Evolutionary conservation across 92 coral and sea anemone genomes (phyloP), one percentile per base, ranked within the genome.

Genomic region (Zoanthus gigantus): DNA sequence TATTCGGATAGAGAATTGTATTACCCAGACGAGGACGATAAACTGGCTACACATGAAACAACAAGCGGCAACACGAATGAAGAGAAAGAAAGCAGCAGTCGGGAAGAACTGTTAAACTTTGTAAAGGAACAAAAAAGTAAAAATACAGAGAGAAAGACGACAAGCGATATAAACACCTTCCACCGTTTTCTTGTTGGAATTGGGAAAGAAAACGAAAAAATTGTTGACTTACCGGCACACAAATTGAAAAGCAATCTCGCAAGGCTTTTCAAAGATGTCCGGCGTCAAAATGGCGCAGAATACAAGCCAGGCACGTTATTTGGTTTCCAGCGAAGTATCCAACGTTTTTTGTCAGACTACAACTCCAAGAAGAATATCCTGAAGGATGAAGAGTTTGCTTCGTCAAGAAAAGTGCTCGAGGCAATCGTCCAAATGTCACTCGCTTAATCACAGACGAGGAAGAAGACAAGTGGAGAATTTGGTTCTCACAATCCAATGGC

Each of bases 381-480:
- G 72, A 88, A 88, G 91, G 91, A 82, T 54, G 87, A 88, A 71
- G 91, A 74, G 88, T 74, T 88, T 82, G 82, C 89, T 18, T 85
- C 85, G 53, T 85, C 83, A 76, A 72, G 92, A 78, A 85, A 90
- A 78, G 89, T 78, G 85, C 86, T 90, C 86, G 92, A 85, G 74
- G 89, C 9, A 84, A 88, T 78, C 81, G 77, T 84, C 89, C 89
- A 9, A 50, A 91, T 29, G 91, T 89, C 76, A 77, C 88, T 52
- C 88, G 90, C 34, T 53, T 74, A 66, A 7, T 86, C 14, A 79
- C 88, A 48, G 80, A 83, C 63, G 91, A 88, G 47, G 88, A 91
- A 69, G 93, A 87, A 81, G 90, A 80, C 84, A 71, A 79, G 57
- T 48, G 93, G 88, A 23, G 69, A 86, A 72, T 80, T 87, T 80